Percentiles rank a stretch among this genome's conserved stretches.
Conservation (phyloP, 92 coral and sea anemone species). For the Umimayanthus chanpuru region DNA sequence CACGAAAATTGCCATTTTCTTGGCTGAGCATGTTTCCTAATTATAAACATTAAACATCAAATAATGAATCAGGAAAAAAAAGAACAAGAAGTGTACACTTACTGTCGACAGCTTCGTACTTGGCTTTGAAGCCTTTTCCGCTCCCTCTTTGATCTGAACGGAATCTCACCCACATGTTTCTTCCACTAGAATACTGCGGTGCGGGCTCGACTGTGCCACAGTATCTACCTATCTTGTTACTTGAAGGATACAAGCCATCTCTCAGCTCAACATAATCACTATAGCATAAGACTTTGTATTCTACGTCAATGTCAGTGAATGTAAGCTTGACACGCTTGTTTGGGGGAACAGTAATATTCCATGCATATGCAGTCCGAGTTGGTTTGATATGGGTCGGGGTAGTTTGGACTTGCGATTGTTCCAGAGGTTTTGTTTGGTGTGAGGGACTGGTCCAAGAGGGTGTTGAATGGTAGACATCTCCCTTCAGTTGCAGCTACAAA, state of each 20-base stretch:
- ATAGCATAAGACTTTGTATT: not conserved
- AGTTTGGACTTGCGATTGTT: not conserved
- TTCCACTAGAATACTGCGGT: conserved; percentile 3
- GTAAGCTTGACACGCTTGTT: not conserved
- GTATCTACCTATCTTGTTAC: not conserved
- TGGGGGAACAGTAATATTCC: not conserved
- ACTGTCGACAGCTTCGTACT: not conserved
- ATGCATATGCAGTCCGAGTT: not conserved
- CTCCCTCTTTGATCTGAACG: not conserved
- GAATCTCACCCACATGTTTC: conserved; percentile 14
- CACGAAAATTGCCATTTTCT: too few species aligned
- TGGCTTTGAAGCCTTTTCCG: conserved; percentile 1
- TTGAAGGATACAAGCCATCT: not conserved
- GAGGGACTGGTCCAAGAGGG: not conserved
- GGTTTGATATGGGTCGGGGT: not conserved
- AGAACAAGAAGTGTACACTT: not conserved
- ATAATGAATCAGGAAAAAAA: not conserved
- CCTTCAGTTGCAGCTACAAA: not conserved
- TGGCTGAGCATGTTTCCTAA: too few species aligned
- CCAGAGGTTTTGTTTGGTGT: not conserved
- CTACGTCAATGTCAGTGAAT: not conserved
- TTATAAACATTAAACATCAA: too few species aligned
- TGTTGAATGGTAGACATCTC: not conserved
- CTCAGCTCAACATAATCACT: conserved; percentile 2
- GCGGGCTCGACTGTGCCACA: not conserved